A percentile compares a stretch with the other conserved stretches of the same genome.
These are phyloP conservation scores for Poecile atricapillus DNA, from an alignment of 2,113 vertebrate species.

Conservation along the genomic window DNA sequence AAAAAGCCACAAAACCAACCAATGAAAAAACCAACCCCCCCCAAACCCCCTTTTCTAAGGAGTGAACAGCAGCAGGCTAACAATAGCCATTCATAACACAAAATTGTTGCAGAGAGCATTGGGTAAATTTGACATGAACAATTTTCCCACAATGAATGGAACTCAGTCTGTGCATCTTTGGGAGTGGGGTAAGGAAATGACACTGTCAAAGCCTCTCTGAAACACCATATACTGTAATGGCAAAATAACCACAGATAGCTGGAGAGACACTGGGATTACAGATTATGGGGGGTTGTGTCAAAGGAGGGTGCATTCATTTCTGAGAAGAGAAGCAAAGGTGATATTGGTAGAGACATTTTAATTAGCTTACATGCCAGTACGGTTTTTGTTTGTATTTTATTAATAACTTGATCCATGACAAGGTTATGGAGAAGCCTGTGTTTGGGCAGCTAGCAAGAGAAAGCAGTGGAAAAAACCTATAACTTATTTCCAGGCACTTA, in stretches of 20 bases:
- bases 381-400: constrained; percentile 17
- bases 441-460: neutral
- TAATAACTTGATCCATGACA: neutral
- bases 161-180: neutral
- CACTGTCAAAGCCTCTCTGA: neutral
- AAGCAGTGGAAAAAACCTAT: constrained; percentile 12
- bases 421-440: neutral
- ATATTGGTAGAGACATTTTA: constrained; percentile 16
- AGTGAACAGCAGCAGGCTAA: neutral
- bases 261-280: neutral
- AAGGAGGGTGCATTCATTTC: neutral
- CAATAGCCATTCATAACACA: neutral
- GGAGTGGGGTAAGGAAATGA: neutral
- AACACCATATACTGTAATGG: neutral
- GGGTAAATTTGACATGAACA: neutral
- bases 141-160: neutral
- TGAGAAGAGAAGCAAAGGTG: constrained; percentile 2
- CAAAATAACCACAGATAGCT: neutral
- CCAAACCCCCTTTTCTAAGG: neutral
- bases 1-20: neutral
- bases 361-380: neutral
- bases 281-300: neutral
- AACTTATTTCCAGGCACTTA: constrained; percentile 43
- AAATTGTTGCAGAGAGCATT: neutral
- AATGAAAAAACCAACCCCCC: neutral